Evolutionary conservation across 2,113 vertebrate genomes (phyloP), one percentile per base, ranked within the genome.

Genomic region (Mormoops blainvillei): DNA sequence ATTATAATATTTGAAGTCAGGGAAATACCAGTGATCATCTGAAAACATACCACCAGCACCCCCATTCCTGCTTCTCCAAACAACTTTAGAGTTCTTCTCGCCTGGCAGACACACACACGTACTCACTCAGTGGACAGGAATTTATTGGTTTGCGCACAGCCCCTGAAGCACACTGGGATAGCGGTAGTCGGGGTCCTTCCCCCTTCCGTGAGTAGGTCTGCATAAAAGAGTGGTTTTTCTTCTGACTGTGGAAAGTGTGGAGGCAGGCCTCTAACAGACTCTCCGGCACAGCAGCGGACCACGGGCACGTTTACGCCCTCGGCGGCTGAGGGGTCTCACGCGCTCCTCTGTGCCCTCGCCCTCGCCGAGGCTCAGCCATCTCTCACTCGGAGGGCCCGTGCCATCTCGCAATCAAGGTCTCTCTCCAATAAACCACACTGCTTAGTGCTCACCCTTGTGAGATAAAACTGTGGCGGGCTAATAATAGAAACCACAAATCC

Each of bases 401-500:
- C 68, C 13, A 0, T 68, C 68, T 93, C 70, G 83, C 61, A 81
- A 45, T 73, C 68, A 71, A 9, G n/a, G 56, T 89, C 76, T 92
- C n/a, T 87, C 87, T 96, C 80, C 87, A 94, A 20, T 56, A 94
- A 96, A 73, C 81, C 85, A 36, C 78, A 80, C 65, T 43, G 56
- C 88, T 88, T 52, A 89, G 73, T 87, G 67, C 71, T 95, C 43
- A 91, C 77, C 81, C 94, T 80, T 70, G 71, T 76, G 81, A 14
- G 82, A 94, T 96, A 94, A 91, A 96, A 96, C 77, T 68, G 92
- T 95, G 81, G 78, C 10, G 2, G 18, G 78, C 96, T 98, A 97
- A 97, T 70, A 97, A 98, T 96, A 98, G 96, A 94, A 94, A 94
- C 94, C 95, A 88, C 91, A 96, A 91, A 95, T 96, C 94, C 95